Percentiles rank a stretch among this genome's conserved stretches.
Evolutionary conservation across 2,888 invertebrate species (phyloP).

Genomic region (Nebria salina): DNA sequence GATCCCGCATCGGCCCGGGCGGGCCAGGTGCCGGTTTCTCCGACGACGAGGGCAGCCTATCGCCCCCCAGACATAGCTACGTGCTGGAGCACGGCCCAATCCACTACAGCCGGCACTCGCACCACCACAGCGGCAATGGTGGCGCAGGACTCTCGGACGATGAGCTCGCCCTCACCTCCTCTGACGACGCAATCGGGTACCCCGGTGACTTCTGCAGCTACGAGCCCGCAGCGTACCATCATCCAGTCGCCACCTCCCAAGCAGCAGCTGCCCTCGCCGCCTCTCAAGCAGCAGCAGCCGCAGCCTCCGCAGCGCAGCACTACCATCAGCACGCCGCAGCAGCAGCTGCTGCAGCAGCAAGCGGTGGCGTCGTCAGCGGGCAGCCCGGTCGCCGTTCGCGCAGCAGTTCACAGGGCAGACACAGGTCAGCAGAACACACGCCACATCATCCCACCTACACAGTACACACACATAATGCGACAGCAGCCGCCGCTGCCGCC

Average conservation of each 20-base stretch:
- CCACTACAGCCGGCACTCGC: conserved; percentile 61
- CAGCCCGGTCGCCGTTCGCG: conserved; percentile 64
- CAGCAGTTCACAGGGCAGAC: conserved; percentile 66
- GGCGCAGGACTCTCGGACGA: conserved; percentile 60
- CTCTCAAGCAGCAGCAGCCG: conserved; percentile 50
- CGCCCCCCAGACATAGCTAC: conserved; percentile 71
- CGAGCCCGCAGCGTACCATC: conserved; percentile 58
- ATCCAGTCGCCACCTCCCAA: conserved; percentile 48
- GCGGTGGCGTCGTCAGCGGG: conserved; percentile 58
- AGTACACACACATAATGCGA: conserved; percentile 48
- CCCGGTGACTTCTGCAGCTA: conserved; percentile 62
- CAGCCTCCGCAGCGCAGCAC: conserved; percentile 48
- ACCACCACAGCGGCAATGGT: conserved; percentile 61
- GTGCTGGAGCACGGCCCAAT: conserved; percentile 69
- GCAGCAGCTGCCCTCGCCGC: conserved; percentile 52
- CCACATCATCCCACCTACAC: conserved; percentile 56
- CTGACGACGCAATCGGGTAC: conserved; percentile 62
- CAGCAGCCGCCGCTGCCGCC: conserved; percentile 36
- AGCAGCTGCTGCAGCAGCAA: conserved; percentile 62
- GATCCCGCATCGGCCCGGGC: conserved; percentile 64
- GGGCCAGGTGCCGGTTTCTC: conserved; percentile 80
- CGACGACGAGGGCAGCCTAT: conserved; percentile 84
- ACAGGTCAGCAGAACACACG: conserved; percentile 48
- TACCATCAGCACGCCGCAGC: conserved; percentile 59
- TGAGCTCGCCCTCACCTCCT: conserved; percentile 59